Conservation (phyloP, 1,140 invertebrate genomes). For the Carposina sasakii region DNA sequence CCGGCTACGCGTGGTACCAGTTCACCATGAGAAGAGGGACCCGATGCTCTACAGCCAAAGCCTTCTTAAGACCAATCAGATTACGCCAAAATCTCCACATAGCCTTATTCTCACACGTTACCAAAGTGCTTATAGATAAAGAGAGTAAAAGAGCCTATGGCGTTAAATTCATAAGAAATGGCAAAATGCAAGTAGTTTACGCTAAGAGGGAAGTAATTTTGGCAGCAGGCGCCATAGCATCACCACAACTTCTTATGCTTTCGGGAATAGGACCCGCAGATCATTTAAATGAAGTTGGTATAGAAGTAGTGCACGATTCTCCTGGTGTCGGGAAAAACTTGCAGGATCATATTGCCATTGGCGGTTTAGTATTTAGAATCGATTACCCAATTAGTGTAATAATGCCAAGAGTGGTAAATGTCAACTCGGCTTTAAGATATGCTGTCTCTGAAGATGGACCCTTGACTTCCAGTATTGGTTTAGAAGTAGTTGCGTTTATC, state of each 20-base stretch:
- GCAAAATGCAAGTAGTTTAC: conserved; percentile 76
- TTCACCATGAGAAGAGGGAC: conserved; percentile 86
- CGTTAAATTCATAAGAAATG: conserved; percentile 83
- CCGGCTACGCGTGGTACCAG: conserved; percentile 86
- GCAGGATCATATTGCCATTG: conserved; percentile 88
- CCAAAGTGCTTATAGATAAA: conserved; percentile 83
- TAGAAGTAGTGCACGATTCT: conserved; percentile 79
- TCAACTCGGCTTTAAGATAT: conserved; percentile 84
- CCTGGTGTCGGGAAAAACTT: conserved; percentile 86
- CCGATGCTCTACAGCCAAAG: conserved; percentile 85
- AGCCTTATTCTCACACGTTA: conserved; percentile 83
- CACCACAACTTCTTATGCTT: conserved; percentile 88
- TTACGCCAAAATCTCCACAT: conserved; percentile 82
- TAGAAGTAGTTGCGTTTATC: conserved; percentile 89
- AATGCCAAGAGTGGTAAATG: conserved; percentile 82
- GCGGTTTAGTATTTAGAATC: conserved; percentile 85
- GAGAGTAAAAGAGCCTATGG: conserved; percentile 80
- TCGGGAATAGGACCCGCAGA: conserved; percentile 85
- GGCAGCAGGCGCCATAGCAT: conserved; percentile 83
- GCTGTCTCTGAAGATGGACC: conserved; percentile 86
- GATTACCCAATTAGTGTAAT: conserved; percentile 85
- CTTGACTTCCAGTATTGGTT: conserved; percentile 84
- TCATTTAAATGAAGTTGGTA: conserved; percentile 79
- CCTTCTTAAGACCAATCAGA: conserved; percentile 84
- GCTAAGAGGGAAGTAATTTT: conserved; percentile 86